phyloP scores from a whole-genome alignment of 2,797 vertebrate genomes.

The Scolopax rusticola region DNA sequence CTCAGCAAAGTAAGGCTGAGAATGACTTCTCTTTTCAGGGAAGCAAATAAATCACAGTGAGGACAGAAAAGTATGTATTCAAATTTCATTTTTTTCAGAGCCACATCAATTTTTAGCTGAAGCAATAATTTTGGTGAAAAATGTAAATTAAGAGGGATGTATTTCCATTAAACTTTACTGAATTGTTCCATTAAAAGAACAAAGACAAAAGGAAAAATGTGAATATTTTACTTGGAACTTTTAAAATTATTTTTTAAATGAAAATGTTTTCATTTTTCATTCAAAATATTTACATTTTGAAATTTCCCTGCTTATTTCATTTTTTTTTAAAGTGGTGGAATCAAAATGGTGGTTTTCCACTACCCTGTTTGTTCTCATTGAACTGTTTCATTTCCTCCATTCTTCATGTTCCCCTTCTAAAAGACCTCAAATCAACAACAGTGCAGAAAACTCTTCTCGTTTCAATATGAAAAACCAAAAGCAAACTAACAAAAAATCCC shows the following conservation, averaged over 20 bases:
- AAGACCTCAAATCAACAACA: not conserved
- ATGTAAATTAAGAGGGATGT: not conserved
- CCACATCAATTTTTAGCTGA: not conserved
- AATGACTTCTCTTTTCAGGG: not conserved
- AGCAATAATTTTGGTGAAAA: not conserved
- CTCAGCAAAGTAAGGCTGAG: not conserved
- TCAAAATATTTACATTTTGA: not conserved
- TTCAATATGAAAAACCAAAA: not conserved
- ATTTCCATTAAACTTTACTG: not conserved
- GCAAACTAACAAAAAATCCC: not conserved
- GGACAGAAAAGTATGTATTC: not conserved
- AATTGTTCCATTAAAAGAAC: not conserved
- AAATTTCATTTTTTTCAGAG: not conserved
- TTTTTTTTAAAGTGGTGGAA: not conserved
- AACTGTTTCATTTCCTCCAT: not conserved
- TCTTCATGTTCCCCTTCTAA: not conserved
- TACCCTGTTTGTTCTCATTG: not conserved
- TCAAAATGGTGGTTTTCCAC: not conserved
- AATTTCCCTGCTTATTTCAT: not conserved
- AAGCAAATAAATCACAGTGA: not conserved
- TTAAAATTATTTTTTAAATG: not conserved
- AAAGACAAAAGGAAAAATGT: not conserved
- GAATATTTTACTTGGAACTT: not conserved
- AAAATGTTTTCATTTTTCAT: not conserved
- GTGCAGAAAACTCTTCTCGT: not conserved